Percentiles rank a stretch among this genome's conserved stretches.
phyloP scores from a whole-genome alignment of 2,888 invertebrate species.

The Micoletzkya japonica region DNA sequence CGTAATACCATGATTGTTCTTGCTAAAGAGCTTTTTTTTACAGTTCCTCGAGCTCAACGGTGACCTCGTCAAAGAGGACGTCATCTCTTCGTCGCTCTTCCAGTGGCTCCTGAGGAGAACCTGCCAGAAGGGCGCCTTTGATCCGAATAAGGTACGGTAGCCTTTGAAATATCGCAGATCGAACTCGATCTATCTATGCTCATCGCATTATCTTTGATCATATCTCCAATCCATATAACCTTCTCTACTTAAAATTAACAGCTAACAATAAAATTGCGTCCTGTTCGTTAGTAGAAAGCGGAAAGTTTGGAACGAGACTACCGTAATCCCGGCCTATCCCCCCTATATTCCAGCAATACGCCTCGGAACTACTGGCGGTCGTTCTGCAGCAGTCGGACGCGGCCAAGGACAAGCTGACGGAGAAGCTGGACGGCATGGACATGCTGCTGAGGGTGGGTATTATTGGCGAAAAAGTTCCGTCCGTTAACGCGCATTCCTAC shows the following conservation, averaged over 20 bases:
- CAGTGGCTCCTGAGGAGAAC: conserved; percentile 83
- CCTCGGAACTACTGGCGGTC: conserved; percentile 92
- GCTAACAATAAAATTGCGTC: neutral
- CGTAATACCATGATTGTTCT: neutral
- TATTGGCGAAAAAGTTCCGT: too few relatives aligned
- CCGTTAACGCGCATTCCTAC: too few relatives aligned
- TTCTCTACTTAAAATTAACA: conserved; percentile 15
- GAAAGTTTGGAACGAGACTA: too few relatives aligned
- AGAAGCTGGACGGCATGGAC: conserved; percentile 85
- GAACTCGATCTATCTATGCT: neutral
- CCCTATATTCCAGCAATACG: conserved; percentile 70
- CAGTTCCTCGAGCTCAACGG: conserved; percentile 23
- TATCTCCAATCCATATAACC: conserved; percentile 3
- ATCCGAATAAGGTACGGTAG: conserved; percentile 50
- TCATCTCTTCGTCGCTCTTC: conserved; percentile 79
- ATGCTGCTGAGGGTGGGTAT: conserved; percentile 84
- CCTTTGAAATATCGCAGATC: neutral
- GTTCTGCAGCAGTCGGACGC: conserved; percentile 85
- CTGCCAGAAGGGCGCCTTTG: conserved; percentile 60
- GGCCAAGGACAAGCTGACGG: conserved; percentile 51
- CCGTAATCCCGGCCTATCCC: neutral
- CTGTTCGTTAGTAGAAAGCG: too few relatives aligned
- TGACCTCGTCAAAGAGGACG: conserved; percentile 12
- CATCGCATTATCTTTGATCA: neutral
- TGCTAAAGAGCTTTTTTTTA: neutral